phyloP scores from a whole-genome alignment of 2,113 vertebrate genomes.

The Cephalopholis sonnerati region DNA sequence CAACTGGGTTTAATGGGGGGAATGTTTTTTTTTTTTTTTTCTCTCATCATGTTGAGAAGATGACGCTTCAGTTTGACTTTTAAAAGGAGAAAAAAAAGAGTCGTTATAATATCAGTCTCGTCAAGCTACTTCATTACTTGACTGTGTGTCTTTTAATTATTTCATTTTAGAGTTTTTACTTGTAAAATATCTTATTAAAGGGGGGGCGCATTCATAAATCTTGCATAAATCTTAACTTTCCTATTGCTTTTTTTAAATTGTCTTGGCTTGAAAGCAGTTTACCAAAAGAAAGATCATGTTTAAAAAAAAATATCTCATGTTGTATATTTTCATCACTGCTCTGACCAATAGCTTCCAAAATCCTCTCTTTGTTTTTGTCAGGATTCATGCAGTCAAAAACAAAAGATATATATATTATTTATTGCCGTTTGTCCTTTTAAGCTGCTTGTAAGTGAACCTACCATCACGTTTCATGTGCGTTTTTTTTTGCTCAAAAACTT shows the following conservation, averaged over 20 bases:
- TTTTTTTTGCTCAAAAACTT: slow-evolving; percentile 82
- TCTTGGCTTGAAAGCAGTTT: slow-evolving; percentile 78
- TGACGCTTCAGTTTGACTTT: slow-evolving; percentile 55
- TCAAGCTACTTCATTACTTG: slow-evolving; percentile 76
- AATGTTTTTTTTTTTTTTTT: neutral
- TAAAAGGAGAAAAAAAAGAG: slow-evolving; percentile 38
- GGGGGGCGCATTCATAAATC: slow-evolving; percentile 60
- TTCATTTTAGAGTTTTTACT: slow-evolving; percentile 77
- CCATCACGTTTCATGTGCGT: slow-evolving; percentile 77
- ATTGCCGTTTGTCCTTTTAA: slow-evolving; percentile 85
- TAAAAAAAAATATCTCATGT: slow-evolving; percentile 47
- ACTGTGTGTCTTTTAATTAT: slow-evolving; percentile 75
- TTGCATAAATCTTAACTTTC: slow-evolving; percentile 63
- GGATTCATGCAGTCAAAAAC: slow-evolving; percentile 77
- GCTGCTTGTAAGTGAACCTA: slow-evolving; percentile 79
- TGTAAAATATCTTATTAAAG: slow-evolving; percentile 79
- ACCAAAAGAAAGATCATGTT: slow-evolving; percentile 76
- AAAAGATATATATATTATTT: slow-evolving; percentile 88
- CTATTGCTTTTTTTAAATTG: slow-evolving; percentile 62
- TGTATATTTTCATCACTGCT: slow-evolving; percentile 82
- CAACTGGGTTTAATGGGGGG: slow-evolving; percentile 57
- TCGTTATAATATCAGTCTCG: slow-evolving; percentile 60
- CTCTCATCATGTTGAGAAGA: slow-evolving; percentile 28
- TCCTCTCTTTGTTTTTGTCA: slow-evolving; percentile 46
- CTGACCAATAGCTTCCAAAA: slow-evolving; percentile 69